These are phyloP conservation scores for Eilema sororculum DNA, from an alignment of 2,888 invertebrate species.

Conservation along the genomic window DNA sequence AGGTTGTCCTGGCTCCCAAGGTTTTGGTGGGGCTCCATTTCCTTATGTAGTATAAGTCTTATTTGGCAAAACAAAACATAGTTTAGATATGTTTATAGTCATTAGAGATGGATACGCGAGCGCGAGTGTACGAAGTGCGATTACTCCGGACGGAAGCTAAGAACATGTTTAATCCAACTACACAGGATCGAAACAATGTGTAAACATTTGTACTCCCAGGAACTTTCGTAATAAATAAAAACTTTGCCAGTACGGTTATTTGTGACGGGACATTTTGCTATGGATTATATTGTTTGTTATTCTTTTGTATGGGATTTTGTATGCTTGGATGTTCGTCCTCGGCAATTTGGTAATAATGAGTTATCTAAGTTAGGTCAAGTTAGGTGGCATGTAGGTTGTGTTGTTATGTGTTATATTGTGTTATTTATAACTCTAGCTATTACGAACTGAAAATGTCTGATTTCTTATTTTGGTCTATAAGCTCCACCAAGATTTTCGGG, in stretches of 20 bases:
- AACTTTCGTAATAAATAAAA: constrained; percentile 51
- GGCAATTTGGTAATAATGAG: neutral
- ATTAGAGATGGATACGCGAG: constrained; percentile 7
- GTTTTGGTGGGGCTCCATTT: neutral
- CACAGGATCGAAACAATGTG: constrained; percentile 29
- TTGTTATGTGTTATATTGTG: neutral
- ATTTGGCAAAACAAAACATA: neutral
- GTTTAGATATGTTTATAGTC: neutral
- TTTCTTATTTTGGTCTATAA: too few species aligned
- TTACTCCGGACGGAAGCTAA: constrained; percentile 17
- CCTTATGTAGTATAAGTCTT: neutral
- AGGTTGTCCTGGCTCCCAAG: neutral
- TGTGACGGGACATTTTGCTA: constrained; percentile 27
- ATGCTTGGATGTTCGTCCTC: neutral
- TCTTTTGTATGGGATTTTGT: neutral
- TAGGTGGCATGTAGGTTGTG: neutral
- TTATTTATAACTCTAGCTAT: too few species aligned
- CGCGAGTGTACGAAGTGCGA: constrained; percentile 2
- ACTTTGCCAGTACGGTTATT: constrained; percentile 33
- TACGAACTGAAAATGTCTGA: too few species aligned
- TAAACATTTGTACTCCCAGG: constrained; percentile 39
- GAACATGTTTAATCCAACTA: constrained; percentile 27
- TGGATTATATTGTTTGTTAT: constrained; percentile 18
- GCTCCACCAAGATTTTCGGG: too few species aligned
- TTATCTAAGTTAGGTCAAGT: neutral